Conservation (phyloP, 2,888 invertebrate genomes). For the Cephus sareptanus region DNA sequence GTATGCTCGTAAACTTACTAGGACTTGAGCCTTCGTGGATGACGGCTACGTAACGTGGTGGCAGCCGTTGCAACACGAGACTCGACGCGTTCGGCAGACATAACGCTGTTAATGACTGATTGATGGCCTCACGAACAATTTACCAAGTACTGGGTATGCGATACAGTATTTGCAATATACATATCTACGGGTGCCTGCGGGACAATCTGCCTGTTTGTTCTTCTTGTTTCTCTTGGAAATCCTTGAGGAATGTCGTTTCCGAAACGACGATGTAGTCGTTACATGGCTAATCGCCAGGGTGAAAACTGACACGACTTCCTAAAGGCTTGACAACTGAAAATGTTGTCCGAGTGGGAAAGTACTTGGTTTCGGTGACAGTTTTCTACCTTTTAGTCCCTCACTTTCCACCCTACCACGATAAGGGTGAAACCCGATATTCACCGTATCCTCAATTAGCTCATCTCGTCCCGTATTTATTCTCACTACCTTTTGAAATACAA, state of each 20-base stretch:
- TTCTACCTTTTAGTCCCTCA: background rate
- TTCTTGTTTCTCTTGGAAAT: background rate
- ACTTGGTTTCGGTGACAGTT: background rate
- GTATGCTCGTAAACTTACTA: background rate
- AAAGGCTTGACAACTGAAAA: too few species aligned
- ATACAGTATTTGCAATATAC: background rate
- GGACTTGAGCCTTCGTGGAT: background rate
- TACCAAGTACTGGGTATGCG: background rate
- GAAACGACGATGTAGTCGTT: background rate
- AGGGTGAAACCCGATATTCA: background rate
- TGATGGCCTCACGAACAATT: slow-evolving; percentile 18
- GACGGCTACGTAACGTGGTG: slow-evolving; percentile 4
- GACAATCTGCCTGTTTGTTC: background rate
- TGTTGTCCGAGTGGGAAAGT: background rate
- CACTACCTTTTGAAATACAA: background rate
- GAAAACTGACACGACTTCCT: too few species aligned
- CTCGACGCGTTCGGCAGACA: slow-evolving; percentile 11
- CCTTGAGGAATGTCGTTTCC: background rate
- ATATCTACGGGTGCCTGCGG: background rate
- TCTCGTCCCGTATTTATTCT: background rate
- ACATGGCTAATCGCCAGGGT: background rate
- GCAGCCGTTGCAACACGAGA: slow-evolving; percentile 19
- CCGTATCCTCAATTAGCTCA: background rate
- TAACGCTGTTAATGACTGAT: slow-evolving; percentile 28
- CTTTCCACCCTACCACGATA: background rate